These are phyloP conservation scores for Scolopax bukidnonensis DNA, from an alignment of 2,797 vertebrate genomes.

Conservation along the genomic window DNA sequence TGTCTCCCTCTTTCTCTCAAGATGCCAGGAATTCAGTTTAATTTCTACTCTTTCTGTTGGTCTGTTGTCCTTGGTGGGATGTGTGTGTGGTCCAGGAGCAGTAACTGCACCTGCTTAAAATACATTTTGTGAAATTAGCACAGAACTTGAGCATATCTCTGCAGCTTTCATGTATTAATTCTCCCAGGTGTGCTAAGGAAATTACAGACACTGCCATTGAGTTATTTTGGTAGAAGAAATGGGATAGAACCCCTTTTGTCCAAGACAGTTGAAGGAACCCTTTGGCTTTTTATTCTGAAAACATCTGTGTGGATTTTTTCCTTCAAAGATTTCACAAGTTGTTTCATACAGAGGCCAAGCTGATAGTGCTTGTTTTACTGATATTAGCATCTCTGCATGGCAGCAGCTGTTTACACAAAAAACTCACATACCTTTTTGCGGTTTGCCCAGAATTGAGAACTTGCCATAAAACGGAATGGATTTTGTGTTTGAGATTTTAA, in stretches of 20 bases:
- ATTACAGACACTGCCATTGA: neutral
- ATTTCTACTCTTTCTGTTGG: neutral
- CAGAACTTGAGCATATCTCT: neutral
- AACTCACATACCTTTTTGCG: neutral
- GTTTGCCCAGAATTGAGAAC: neutral
- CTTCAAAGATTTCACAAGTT: slow-evolving; percentile 23
- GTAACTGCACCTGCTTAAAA: neutral
- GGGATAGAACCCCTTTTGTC: neutral
- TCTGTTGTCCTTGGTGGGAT: neutral
- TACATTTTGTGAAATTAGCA: neutral
- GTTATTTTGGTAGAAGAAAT: neutral
- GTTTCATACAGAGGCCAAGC: neutral
- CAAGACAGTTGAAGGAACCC: neutral
- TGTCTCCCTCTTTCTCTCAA: neutral
- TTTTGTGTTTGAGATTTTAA: neutral
- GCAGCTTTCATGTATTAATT: neutral
- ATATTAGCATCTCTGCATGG: neutral
- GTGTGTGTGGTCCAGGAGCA: neutral
- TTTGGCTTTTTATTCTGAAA: neutral
- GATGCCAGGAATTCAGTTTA: neutral
- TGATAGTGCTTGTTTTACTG: neutral
- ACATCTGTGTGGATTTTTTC: slow-evolving; percentile 21
- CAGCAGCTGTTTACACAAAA: slow-evolving; percentile 44
- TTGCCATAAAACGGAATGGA: neutral
- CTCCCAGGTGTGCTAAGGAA: neutral